These are phyloP conservation scores for Columba livia DNA, from an alignment of 2,113 vertebrate species.

Conservation along the genomic window DNA sequence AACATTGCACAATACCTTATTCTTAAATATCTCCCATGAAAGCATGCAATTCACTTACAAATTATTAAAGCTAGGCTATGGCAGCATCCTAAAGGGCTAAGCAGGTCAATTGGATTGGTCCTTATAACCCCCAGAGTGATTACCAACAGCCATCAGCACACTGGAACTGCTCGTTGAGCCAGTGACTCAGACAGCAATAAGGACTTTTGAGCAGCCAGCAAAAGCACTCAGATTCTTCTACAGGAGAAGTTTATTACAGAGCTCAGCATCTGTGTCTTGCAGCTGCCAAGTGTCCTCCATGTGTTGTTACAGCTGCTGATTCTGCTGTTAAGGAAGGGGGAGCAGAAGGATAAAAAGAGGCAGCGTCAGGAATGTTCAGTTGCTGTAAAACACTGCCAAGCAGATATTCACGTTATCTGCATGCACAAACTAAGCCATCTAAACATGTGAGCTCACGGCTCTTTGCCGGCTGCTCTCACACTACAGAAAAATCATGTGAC, in stretches of 20 bases:
- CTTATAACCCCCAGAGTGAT: conserved; percentile 39
- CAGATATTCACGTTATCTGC: conserved; percentile 66
- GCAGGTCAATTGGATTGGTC: conserved; percentile 42
- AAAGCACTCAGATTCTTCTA: conserved; percentile 68
- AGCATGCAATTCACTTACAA: neutral
- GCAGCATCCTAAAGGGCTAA: conserved; percentile 30
- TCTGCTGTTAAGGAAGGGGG: conserved; percentile 66
- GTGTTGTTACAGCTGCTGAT: conserved; percentile 82
- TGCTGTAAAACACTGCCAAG: conserved; percentile 60
- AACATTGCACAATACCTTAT: neutral
- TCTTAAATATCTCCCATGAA: neutral
- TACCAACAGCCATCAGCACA: conserved; percentile 59
- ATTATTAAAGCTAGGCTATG: conserved; percentile 20
- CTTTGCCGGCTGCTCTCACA: conserved; percentile 18
- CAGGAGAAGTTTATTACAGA: conserved; percentile 65
- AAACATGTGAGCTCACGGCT: conserved; percentile 12
- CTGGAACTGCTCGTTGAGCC: conserved; percentile 53
- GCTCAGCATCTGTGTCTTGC: conserved; percentile 81
- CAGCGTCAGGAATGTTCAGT: conserved; percentile 69
- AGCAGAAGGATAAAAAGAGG: conserved; percentile 75
- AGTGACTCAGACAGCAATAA: conserved; percentile 68
- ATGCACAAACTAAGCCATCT: neutral
- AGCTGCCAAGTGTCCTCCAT: conserved; percentile 82
- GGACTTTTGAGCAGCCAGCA: conserved; percentile 75
- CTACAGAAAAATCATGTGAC: neutral